These are phyloP conservation scores for Pyralis farinalis DNA, from an alignment of 2,888 invertebrate species.

Conservation along the genomic window DNA sequence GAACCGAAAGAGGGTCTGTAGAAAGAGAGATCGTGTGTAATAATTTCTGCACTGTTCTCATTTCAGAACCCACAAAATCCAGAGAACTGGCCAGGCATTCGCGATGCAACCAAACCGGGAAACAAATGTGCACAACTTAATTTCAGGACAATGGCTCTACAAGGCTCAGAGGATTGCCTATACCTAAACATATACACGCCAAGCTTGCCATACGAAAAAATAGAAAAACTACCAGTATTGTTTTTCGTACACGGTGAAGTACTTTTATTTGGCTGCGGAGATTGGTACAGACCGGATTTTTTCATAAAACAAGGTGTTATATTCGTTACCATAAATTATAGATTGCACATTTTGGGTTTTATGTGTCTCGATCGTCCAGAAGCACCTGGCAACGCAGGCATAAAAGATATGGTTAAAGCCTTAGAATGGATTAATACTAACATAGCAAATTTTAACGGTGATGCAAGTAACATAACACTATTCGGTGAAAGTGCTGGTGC, in stretches of 20 bases:
- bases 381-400: conserved; percentile 60
- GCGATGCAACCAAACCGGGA: conserved; percentile 61
- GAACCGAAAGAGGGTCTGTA: too few species aligned
- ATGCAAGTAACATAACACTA: conserved; percentile 49
- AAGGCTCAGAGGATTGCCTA: conserved; percentile 84
- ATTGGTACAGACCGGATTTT: conserved; percentile 66
- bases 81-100: conserved; percentile 48
- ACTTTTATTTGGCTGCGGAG: conserved; percentile 74
- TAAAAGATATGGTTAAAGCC: conserved; percentile 60
- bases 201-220: conserved; percentile 54
- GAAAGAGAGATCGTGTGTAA: too few species aligned
- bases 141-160: conserved; percentile 53
- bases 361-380: conserved; percentile 55
- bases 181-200: conserved; percentile 86
- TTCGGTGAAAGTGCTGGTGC: conserved; percentile 66
- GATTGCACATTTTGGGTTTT: conserved; percentile 58
- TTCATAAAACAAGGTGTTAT: conserved; percentile 53
- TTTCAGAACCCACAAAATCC: conserved; percentile 57
- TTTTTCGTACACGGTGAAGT: conserved; percentile 82
- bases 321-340: conserved; percentile 61
- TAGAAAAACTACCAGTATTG: conserved; percentile 66
- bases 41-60: neutral
- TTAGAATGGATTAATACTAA: conserved; percentile 61
- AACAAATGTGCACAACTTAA: conserved; percentile 66
- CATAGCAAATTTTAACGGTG: conserved; percentile 54